A percentile compares a stretch with the other conserved stretches of the same genome.
These are phyloP conservation scores for Acleris cristana DNA, from an alignment of 2,888 invertebrate species.

Conservation along the genomic window DNA sequence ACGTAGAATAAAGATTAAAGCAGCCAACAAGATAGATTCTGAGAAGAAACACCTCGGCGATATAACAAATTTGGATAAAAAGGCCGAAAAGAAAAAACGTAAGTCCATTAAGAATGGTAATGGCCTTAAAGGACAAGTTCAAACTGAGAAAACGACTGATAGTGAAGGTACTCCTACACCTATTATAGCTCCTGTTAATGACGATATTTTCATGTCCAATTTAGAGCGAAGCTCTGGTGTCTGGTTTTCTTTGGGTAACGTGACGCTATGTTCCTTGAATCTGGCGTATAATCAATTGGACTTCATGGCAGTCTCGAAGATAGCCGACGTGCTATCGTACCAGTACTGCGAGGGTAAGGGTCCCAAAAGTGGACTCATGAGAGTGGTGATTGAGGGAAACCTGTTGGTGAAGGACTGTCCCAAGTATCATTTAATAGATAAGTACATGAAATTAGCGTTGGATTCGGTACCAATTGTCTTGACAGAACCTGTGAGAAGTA, in stretches of 20 bases:
- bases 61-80: too few relatives aligned
- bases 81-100: too few relatives aligned
- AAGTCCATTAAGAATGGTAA: too few relatives aligned
- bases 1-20: constrained; percentile 43
- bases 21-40: constrained; percentile 1
- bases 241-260: constrained; percentile 53
- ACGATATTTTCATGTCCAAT: constrained; percentile 12
- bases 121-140: too few relatives aligned
- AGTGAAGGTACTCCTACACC: too few relatives aligned
- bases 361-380: constrained; percentile 51
- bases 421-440: constrained; percentile 48
- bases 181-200: too few relatives aligned
- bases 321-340: constrained; percentile 53
- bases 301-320: constrained; percentile 45
- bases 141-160: too few relatives aligned
- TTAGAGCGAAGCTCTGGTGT: constrained; percentile 39
- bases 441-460: constrained; percentile 42
- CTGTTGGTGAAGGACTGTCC: constrained; percentile 47
- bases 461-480: too few relatives aligned
- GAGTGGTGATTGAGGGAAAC: constrained; percentile 58
- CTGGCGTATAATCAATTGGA: constrained; percentile 57
- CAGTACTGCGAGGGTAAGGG: constrained; percentile 44
- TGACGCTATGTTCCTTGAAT: constrained; percentile 58
- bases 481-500: too few relatives aligned
- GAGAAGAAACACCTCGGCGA: not conserved